Base-by-base conservation (phyloP, 2,113 vertebrate genomes). In the Cynopterus brachyotis region DNA sequence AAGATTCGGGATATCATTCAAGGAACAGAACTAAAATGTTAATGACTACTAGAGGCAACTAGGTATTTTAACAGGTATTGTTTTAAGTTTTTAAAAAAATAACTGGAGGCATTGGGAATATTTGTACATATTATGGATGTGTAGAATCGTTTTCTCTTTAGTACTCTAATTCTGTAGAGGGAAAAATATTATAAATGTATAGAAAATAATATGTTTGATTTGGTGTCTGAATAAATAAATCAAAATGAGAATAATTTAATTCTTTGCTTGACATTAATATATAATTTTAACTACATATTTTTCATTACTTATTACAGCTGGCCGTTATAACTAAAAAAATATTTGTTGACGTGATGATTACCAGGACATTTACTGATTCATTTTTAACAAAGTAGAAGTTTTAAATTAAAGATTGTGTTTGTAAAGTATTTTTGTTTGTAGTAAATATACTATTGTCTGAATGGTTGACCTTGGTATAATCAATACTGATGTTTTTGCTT, bases 1-100 rank as follows among this genome's bases (percentile, higher is more conserved):
- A 99, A 98, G 92, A 99, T 99, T 98, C 98, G 98, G 96, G 96
- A 98, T 76, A 91, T 99, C 73, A 98, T 99, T 97, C 99, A 99
- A 97, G 99, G 98, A 96, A 98, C 98, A 92, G 89, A 32, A 37
- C 60, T 92, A 80, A 86, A 82, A 72, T 96, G 80, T 57, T 96
- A 97, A 96, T 84, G 40, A 97, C 47, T 47, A 1, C 83, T 42
- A 45, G 59, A 82, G 42, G 15, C 9, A 87, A n/a, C 30, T 91
- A 81, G 60, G 30, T 70, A 75, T 45, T 47, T 10, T 78, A 59
- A 13, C 55, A 75, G 20, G 30, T 91, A n/a, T 69, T 66, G 10
- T 88, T 92, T 84, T 47, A 60, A 73, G 17, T 75, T 91, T 88
- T 90, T 73, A 24, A 76, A 28, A 28, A 78, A 91, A 40, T 19